Evolutionary conservation across 2,888 invertebrate genomes (phyloP).

Genomic region (Morpho helenor): DNA sequence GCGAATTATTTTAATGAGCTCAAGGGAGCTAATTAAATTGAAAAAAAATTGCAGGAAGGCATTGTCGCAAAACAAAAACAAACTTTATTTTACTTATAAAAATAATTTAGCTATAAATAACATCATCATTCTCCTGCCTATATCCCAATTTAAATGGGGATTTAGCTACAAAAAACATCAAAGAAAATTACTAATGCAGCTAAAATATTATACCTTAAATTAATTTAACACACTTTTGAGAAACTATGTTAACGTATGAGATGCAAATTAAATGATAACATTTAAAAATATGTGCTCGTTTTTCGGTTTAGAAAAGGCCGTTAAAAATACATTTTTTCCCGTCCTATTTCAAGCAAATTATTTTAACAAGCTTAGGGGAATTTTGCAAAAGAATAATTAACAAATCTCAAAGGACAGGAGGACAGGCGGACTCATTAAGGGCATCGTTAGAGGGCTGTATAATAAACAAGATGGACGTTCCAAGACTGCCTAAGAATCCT

Average conservation of each 20-base stretch:
- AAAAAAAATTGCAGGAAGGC: conserved; percentile 11
- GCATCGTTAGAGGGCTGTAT: conserved; percentile 15
- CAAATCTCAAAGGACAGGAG: conserved; percentile 27
- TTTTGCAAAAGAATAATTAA: conserved; percentile 29
- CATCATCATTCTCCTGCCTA: no score
- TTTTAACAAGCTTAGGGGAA: conserved; percentile 26
- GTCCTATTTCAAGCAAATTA: conserved; percentile 17
- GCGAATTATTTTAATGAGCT: conserved; percentile 28
- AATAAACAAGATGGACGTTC: conserved; percentile 17
- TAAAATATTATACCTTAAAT: no score
- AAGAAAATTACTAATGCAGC: no score
- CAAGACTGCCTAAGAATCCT: conserved; percentile 1
- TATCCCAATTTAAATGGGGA: background rate
- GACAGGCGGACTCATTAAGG: conserved; percentile 24
- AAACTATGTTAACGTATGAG: no score
- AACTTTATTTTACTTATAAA: no score
- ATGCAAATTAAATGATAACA: no score
- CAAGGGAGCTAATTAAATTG: conserved; percentile 21
- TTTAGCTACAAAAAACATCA: background rate
- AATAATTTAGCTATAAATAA: no score
- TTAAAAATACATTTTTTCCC: background rate
- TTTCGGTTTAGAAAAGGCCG: no score
- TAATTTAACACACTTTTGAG: no score
- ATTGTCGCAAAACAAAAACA: conserved; percentile 7
- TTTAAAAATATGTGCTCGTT: no score